Evolutionary conservation across 2,113 vertebrate genomes (phyloP), one percentile per base, ranked within the genome.

Genomic region (Odontesthes bonariensis): DNA sequence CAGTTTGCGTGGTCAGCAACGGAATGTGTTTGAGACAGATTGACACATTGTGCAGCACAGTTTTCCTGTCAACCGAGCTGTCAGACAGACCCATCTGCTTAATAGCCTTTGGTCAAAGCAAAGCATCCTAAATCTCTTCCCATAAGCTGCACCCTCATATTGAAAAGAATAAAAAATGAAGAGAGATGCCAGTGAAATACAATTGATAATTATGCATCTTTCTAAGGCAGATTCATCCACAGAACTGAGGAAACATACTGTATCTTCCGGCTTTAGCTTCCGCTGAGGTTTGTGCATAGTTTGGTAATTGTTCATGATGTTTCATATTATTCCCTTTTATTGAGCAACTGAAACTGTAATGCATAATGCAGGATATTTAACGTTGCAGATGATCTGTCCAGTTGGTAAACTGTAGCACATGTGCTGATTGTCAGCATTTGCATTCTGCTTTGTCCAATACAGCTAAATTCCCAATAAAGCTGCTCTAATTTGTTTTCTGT

Each of bases 1-100:
- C 61, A 23, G 59, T 84, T 82, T 77, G 22, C 63, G 73, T 86
- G 65, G 78, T 83, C 47, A 49, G 69, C 52, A 56, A 5, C 56
- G 72, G 69, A 82, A 74, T 81, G 66, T 75, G 23, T 79, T 88
- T 81, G 53, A 86, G 74, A 83, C 70, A 79, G 51, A 83, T 59
- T 73, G 58, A 82, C 73, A 69, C 40, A 47, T 69, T 84, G 77
- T 82, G 65, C 62, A 78, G 51, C 62, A 66, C 46, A 52, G 12
- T 67, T 72, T 83, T 76, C 73, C 22, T 57, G 49, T 84, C 53
- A 69, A 62, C 51, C 13, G 57, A 27, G 55, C 56, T 74, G 56
- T 84, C 69, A 87, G 49, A 66, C 52, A 44, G 40, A 73, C 16
- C 53, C 70, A 84, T 87, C 65, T 76, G 71, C 56, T 67, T 46